Percentiles rank a stretch among this genome's conserved stretches.
Conservation (phyloP, 2,113 vertebrate genomes). For the Cichladusa arquata region DNA sequence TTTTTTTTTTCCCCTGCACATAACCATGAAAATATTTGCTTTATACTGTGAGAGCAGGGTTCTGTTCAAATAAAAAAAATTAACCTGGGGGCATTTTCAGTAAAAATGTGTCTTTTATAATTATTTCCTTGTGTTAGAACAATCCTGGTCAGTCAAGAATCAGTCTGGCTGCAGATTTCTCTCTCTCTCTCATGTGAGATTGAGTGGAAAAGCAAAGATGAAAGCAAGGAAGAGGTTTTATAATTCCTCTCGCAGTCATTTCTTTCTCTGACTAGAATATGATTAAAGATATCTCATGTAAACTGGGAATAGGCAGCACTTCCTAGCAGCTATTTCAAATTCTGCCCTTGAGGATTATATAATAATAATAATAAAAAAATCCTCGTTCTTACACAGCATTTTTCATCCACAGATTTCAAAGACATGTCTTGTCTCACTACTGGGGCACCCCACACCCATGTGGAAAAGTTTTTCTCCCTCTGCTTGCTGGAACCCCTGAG, state of each 20-base stretch:
- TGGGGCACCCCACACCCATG: accelerated
- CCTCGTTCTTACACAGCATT: not conserved
- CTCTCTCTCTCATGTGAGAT: not conserved
- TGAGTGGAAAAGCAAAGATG: slow-evolving; percentile 20
- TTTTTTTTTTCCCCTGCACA: not conserved
- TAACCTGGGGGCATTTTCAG: not conserved
- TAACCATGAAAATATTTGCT: slow-evolving; percentile 12
- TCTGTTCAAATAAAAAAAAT: not conserved
- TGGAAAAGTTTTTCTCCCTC: not conserved
- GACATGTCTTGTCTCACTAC: not conserved
- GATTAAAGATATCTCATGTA: slow-evolving; percentile 21
- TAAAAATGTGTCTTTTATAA: slow-evolving; percentile 24
- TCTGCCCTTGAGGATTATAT: slow-evolving; percentile 7
- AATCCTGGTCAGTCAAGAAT: not conserved
- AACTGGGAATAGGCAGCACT: slow-evolving; percentile 3
- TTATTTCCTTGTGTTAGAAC: slow-evolving; percentile 19
- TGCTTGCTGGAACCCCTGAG: not conserved
- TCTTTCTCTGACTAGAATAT: slow-evolving; percentile 28
- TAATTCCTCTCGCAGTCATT: not conserved
- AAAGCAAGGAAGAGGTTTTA: slow-evolving; percentile 36
- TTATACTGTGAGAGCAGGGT: not conserved
- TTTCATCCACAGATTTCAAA: slow-evolving; percentile 1
- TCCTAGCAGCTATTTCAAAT: slow-evolving; percentile 26
- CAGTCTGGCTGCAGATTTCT: not conserved
- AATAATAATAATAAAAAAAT: not conserved